A percentile compares a stretch with the other conserved stretches of the same genome.
Evolutionary conservation across 2,888 invertebrate genomes (phyloP).

Genomic region (Aproaerema taeniolella): DNA sequence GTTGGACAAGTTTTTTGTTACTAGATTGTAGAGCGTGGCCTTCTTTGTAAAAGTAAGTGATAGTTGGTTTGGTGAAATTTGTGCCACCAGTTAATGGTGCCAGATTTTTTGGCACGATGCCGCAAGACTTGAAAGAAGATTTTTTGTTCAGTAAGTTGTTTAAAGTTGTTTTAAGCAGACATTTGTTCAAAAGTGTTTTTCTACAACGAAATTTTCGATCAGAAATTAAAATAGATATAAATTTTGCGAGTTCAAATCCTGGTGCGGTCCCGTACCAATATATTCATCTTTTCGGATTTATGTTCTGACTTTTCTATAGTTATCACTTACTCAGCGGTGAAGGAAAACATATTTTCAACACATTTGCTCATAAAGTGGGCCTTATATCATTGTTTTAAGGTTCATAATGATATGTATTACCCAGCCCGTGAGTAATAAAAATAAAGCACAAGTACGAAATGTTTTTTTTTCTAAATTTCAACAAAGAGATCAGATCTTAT

Average conservation of each 20-base stretch:
- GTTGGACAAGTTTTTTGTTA: background rate
- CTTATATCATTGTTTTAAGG: too few relatives aligned
- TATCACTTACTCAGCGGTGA: background rate
- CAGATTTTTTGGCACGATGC: slow-evolving; percentile 12
- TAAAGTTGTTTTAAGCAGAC: slow-evolving; percentile 5
- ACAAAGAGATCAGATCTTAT: too few relatives aligned
- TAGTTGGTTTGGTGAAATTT: background rate
- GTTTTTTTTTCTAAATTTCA: too few relatives aligned
- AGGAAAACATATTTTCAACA: background rate
- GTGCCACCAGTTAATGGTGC: slow-evolving; percentile 5
- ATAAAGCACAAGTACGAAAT: too few relatives aligned
- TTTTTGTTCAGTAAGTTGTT: background rate
- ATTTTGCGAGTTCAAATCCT: background rate
- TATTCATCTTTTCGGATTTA: background rate
- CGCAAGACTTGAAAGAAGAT: slow-evolving; percentile 9
- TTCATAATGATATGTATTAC: too few relatives aligned
- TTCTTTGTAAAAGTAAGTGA: background rate
- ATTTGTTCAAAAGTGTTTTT: background rate
- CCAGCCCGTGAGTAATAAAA: too few relatives aligned
- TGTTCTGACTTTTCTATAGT: background rate
- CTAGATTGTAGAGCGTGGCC: background rate
- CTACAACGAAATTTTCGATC: background rate
- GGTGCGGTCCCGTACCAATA: background rate
- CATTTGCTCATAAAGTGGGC: too few relatives aligned
- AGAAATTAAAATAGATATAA: background rate